A percentile compares a stretch with the other conserved stretches of the same genome.
Evolutionary conservation across 1,140 invertebrate species (phyloP).

Genomic region (Macrocentrus cingulum): DNA sequence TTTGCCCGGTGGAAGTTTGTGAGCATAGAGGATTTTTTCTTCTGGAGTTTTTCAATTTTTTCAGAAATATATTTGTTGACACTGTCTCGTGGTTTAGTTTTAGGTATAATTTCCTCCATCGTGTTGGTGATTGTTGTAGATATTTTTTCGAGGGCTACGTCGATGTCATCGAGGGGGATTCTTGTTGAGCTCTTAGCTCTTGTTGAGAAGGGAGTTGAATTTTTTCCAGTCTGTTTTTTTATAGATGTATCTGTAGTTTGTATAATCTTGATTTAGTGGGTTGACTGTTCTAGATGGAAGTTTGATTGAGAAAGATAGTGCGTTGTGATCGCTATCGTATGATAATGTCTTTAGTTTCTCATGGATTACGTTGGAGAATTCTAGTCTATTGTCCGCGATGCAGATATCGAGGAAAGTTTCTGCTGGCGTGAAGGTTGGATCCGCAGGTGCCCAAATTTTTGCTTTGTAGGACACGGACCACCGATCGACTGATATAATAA

Average conservation of each 20-base stretch:
- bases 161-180: no score
- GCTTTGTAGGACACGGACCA: no score
- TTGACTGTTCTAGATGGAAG: not conserved
- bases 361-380: not conserved
- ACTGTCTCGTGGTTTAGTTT: not conserved
- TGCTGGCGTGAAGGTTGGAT: constrained; percentile 2
- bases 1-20: not conserved
- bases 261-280: not conserved
- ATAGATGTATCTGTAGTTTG: not conserved
- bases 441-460: not conserved
- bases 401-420: constrained; percentile 19
- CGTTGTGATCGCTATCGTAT: constrained; percentile 21
- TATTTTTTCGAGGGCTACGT: constrained; percentile 10
- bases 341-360: not conserved
- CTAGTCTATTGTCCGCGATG: constrained; percentile 7
- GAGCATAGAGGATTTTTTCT: constrained; percentile 14
- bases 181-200: no score
- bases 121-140: not conserved
- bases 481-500: no score
- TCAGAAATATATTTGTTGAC: constrained; percentile 12
- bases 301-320: not conserved
- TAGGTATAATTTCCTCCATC: constrained; percentile 23
- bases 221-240: constrained; percentile 32
- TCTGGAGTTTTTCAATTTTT: constrained; percentile 22
- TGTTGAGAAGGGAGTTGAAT: no score